Conservation (phyloP, 92 coral and sea anemone genomes). For the Palythoa grandiflora region DNA sequence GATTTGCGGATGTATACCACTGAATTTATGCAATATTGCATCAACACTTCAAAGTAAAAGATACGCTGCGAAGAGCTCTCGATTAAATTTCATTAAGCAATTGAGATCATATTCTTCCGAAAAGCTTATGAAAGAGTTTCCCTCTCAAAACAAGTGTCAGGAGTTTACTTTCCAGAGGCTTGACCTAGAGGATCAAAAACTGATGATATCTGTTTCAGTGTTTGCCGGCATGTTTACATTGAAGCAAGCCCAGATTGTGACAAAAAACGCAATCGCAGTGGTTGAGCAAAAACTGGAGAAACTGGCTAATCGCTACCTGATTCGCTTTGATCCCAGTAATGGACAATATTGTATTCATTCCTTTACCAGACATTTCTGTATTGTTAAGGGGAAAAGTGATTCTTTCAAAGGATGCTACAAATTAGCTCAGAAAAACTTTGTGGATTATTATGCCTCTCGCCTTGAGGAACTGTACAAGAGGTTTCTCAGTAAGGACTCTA, state of each 20-base stretch:
- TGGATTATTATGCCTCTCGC: constrained; percentile 34
- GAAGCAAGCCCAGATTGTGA: constrained; percentile 19
- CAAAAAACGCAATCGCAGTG: neutral
- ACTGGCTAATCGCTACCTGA: neutral
- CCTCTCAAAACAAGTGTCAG: constrained; percentile 23
- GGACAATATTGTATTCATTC: neutral
- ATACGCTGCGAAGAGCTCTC: neutral
- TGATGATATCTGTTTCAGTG: constrained; percentile 27
- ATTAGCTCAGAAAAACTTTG: constrained; percentile 46
- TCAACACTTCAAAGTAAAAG: constrained; percentile 41
- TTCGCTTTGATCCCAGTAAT: neutral
- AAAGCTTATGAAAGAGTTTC: constrained; percentile 29
- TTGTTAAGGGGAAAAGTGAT: no score
- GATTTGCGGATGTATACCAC: constrained; percentile 65
- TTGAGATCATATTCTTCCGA: constrained; percentile 46
- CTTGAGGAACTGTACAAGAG: no score
- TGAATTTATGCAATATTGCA: no score
- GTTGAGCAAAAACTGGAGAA: no score
- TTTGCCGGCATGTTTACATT: constrained; percentile 39
- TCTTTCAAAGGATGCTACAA: constrained; percentile 12
- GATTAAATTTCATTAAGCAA: constrained; percentile 30
- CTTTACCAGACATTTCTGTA: no score
- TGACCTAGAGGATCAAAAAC: neutral
- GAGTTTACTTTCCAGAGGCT: constrained; percentile 45
- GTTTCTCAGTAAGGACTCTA: constrained; percentile 54